phyloP scores from a whole-genome alignment of 1,140 invertebrate genomes.

The Sitophilus oryzae region DNA sequence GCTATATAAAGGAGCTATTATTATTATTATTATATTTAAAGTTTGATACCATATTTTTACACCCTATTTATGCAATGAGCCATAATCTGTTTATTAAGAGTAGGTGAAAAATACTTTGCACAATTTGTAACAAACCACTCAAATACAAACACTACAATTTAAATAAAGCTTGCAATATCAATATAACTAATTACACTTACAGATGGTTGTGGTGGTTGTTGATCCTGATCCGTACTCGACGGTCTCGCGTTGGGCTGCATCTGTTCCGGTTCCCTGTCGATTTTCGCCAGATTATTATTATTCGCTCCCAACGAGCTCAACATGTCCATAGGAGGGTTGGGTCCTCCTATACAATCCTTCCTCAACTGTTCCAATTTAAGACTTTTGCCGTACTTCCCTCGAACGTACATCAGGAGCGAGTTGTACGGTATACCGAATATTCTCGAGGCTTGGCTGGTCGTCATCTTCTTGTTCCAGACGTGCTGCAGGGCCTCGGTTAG shows the following conservation, averaged over 20 bases:
- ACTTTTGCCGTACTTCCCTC: conserved; percentile 87
- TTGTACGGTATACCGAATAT: conserved; percentile 90
- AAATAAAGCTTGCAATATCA: too few relatives aligned
- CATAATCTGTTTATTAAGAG: not conserved
- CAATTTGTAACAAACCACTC: too few relatives aligned
- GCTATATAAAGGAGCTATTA: too few relatives aligned
- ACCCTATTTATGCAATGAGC: not conserved
- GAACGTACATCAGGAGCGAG: conserved; percentile 83
- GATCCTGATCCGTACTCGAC: conserved; percentile 54
- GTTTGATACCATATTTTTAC: too few relatives aligned
- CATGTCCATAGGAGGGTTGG: conserved; percentile 54
- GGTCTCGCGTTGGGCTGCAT: conserved; percentile 50
- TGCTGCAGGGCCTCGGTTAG: conserved; percentile 81
- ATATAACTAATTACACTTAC: too few relatives aligned
- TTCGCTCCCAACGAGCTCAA: conserved; percentile 63
- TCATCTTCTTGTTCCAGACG: conserved; percentile 92
- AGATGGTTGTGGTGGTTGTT: conserved; percentile 49
- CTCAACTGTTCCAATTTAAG: conserved; percentile 78
- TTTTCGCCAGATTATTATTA: conserved; percentile 55
- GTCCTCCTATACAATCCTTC: conserved; percentile 76
- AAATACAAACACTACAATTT: too few relatives aligned
- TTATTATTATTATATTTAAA: too few relatives aligned
- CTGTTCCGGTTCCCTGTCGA: conserved; percentile 32
- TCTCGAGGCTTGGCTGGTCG: conserved; percentile 83
- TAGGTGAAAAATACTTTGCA: too few relatives aligned